These are phyloP conservation scores for Leptinotarsa juncta DNA, from an alignment of 2,888 invertebrate genomes.

Conservation along the genomic window DNA sequence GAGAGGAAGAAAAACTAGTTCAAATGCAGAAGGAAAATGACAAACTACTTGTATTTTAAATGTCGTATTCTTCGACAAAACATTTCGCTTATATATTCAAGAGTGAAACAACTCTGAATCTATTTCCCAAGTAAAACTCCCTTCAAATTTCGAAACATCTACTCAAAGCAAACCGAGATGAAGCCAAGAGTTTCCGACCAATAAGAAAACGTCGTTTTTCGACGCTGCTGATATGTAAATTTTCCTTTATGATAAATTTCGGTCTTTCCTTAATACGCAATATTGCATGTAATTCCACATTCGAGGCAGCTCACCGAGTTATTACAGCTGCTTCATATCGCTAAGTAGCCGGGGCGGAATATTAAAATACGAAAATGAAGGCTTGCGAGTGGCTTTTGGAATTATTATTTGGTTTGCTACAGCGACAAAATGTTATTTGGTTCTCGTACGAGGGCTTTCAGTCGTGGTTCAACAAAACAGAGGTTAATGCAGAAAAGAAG, in stretches of 20 bases:
- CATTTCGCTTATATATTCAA: too few species aligned
- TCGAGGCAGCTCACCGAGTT: constrained; percentile 55
- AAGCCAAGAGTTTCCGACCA: constrained; percentile 1
- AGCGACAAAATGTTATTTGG: constrained; percentile 8
- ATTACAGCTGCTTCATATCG: constrained; percentile 52
- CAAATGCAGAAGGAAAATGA: too few species aligned
- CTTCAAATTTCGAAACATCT: background rate
- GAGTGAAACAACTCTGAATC: too few species aligned
- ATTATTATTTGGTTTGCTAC: constrained; percentile 15
- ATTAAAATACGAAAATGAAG: constrained; percentile 34
- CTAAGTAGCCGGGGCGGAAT: constrained; percentile 34
- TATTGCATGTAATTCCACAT: constrained; percentile 59
- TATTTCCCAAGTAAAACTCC: background rate
- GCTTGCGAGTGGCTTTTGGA: constrained; percentile 17
- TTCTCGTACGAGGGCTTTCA: background rate
- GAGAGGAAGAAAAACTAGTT: too few species aligned
- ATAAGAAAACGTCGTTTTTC: constrained; percentile 11
- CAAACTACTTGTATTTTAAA: too few species aligned
- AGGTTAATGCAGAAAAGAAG: background rate
- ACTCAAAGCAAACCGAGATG: background rate
- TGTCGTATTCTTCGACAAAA: too few species aligned
- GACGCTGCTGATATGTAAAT: constrained; percentile 54
- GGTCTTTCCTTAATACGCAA: constrained; percentile 56
- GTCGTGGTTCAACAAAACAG: background rate
- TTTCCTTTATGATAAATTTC: constrained; percentile 59